Evolutionary conservation across 2,113 vertebrate genomes (phyloP).

Genomic region (Channa argus): DNA sequence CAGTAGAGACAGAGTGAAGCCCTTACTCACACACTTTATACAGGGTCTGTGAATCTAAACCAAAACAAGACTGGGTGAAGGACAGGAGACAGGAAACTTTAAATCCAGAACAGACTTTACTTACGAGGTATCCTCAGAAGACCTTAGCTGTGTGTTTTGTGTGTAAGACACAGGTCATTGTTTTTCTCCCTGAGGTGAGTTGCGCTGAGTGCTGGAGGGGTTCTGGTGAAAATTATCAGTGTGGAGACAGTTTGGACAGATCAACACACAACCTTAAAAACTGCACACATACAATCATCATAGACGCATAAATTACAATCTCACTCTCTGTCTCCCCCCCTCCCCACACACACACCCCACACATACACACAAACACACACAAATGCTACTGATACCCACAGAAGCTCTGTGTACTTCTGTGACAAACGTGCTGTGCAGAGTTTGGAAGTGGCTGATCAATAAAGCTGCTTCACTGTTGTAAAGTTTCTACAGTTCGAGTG

Average conservation of each 20-base stretch:
- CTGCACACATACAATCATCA: constrained; percentile 48
- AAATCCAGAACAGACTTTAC: constrained; percentile 36
- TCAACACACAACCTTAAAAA: constrained; percentile 25
- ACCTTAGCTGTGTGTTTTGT: constrained; percentile 31
- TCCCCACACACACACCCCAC: not conserved
- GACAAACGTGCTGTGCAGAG: not conserved
- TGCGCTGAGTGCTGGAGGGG: constrained; percentile 56
- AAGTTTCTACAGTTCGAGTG: constrained; percentile 47
- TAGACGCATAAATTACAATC: constrained; percentile 53
- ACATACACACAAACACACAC: constrained; percentile 4
- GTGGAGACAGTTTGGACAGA: constrained; percentile 37
- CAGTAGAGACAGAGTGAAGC: constrained; percentile 64
- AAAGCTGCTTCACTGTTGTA: constrained; percentile 21
- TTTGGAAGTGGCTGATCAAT: constrained; percentile 26
- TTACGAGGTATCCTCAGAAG: constrained; percentile 65
- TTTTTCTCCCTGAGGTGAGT: constrained; percentile 82
- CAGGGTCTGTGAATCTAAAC: constrained; percentile 20
- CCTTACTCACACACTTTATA: constrained; percentile 61
- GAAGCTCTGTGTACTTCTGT: not conserved
- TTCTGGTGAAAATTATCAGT: constrained; percentile 23
- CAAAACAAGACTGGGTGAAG: not conserved
- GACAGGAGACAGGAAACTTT: constrained; percentile 8
- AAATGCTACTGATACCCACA: constrained; percentile 16
- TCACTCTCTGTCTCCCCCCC: not conserved
- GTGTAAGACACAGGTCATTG: constrained; percentile 34